These are phyloP conservation scores for Drosophila villosipedis DNA, from an alignment of 2,888 invertebrate genomes.

Conservation along the genomic window DNA sequence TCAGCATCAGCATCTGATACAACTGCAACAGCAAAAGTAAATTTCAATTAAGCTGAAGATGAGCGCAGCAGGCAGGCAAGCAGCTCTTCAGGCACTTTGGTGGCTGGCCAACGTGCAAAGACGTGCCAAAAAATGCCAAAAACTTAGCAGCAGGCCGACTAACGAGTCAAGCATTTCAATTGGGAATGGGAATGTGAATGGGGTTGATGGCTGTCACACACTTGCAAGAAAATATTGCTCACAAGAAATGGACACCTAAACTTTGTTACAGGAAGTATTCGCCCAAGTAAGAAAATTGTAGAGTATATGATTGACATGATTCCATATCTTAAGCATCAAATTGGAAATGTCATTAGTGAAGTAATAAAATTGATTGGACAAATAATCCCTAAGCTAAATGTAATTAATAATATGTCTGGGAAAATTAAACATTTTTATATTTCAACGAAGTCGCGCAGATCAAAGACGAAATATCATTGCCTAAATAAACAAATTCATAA, in stretches of 20 bases:
- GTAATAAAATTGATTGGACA: background rate
- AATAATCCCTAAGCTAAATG: background rate
- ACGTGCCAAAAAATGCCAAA: constrained; percentile 64
- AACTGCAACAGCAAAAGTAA: constrained; percentile 52
- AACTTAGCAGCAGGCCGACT: constrained; percentile 52
- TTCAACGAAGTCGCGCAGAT: background rate
- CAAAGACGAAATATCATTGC: background rate
- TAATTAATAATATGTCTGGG: background rate
- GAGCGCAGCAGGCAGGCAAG: constrained; percentile 55
- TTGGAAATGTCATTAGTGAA: background rate
- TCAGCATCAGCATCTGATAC: constrained; percentile 21
- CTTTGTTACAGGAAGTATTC: background rate
- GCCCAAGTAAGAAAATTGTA: background rate
- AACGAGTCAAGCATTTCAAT: constrained; percentile 60
- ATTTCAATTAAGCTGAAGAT: constrained; percentile 81
- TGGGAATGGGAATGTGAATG: constrained; percentile 38
- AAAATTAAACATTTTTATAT: background rate
- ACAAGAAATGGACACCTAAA: background rate
- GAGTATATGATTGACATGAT: background rate
- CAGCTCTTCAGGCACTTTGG: constrained; percentile 64
- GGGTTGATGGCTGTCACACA: constrained; percentile 15
- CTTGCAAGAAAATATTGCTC: background rate
- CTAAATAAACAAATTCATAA: background rate
- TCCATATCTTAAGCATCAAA: background rate
- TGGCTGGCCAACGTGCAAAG: constrained; percentile 47